Evolutionary conservation across 2,888 invertebrate species (phyloP).

Genomic region (Chymomyza procnemis): DNA sequence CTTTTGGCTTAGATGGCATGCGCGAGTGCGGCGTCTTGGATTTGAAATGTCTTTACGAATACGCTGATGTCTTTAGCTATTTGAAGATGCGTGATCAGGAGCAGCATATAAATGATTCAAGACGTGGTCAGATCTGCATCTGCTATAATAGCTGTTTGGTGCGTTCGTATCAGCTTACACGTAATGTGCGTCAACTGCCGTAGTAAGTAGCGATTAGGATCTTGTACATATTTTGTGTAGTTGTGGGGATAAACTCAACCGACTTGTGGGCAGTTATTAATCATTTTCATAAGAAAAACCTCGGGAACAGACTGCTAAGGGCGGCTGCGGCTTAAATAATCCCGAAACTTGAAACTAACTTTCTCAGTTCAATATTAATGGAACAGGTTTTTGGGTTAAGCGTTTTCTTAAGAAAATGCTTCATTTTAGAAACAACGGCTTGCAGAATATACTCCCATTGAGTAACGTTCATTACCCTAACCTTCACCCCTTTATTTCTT

Average conservation of each 20-base stretch:
- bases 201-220: slow-evolving; percentile 32
- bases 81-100: slow-evolving; percentile 51
- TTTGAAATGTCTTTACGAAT: slow-evolving; percentile 60
- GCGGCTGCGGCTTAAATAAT: too few relatives aligned
- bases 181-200: slow-evolving; percentile 48
- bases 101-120: slow-evolving; percentile 53
- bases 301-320: too few relatives aligned
- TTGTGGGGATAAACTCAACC: too few relatives aligned
- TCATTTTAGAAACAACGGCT: too few relatives aligned
- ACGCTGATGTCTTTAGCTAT: slow-evolving; percentile 60
- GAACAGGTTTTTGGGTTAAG: too few relatives aligned
- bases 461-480: background rate
- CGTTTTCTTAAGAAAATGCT: too few relatives aligned
- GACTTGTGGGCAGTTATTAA: too few relatives aligned
- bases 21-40: slow-evolving; percentile 64
- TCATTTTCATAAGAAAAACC: too few relatives aligned
- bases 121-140: slow-evolving; percentile 62
- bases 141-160: slow-evolving; percentile 69
- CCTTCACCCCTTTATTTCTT: background rate
- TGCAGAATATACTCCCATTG: too few relatives aligned
- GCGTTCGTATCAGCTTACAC: slow-evolving; percentile 45
- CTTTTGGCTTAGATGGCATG: slow-evolving; percentile 22
- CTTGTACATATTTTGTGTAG: background rate
- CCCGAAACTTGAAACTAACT: too few relatives aligned
- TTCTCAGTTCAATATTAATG: too few relatives aligned